Base-by-base conservation (phyloP, 2,113 vertebrate genomes). In the Misgurnus mizolepis region DNA sequence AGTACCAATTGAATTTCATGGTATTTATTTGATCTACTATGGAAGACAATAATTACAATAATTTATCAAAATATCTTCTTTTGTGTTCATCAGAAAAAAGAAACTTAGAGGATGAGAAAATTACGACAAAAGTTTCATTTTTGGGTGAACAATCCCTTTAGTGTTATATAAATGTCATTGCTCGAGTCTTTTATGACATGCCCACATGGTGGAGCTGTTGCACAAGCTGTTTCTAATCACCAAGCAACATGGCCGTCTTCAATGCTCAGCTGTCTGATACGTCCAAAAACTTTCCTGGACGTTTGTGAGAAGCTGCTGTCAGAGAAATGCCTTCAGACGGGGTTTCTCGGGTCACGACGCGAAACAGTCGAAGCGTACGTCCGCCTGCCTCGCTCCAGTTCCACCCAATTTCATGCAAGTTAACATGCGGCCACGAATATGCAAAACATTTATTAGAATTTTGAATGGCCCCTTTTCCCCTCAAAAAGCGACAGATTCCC, bases 401-500 rank as follows among this genome's bases (percentile, higher is more conserved):
- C 85, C 85, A 86, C 80, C 80, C 85, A 86, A 86, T 86, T 86
- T 86, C 85, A 86, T 80, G 85, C 82, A 82, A 64, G 80, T 86
- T 86, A 86, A 79, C 82, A 78, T 81, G 64, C 64, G 79, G 60
- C 76, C 76, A 27, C 76, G 66, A 84, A 82, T 86, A 86, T 86
- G 85, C 85, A 84, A 84, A 86, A 82, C 53, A 65, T 78, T 82
- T 83, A 83, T 84, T 86, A 80, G 43, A 82, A 72, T 81, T 85
- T 83, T 83, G 78, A 69, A 73, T 72, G 72, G 72, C 77, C 66
- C 75, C 68, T 75, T 65, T 62, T 65, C 61, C 79, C 70, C 62
- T 73, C 56, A 79, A 64, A 86, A 70, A 78, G 70, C 67, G 76
- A 49, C 82, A 40, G 82, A 60, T 72, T 84, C 67, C 82, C 74